Conservation (phyloP, 2,113 vertebrate genomes). For the Cariama cristata region DNA sequence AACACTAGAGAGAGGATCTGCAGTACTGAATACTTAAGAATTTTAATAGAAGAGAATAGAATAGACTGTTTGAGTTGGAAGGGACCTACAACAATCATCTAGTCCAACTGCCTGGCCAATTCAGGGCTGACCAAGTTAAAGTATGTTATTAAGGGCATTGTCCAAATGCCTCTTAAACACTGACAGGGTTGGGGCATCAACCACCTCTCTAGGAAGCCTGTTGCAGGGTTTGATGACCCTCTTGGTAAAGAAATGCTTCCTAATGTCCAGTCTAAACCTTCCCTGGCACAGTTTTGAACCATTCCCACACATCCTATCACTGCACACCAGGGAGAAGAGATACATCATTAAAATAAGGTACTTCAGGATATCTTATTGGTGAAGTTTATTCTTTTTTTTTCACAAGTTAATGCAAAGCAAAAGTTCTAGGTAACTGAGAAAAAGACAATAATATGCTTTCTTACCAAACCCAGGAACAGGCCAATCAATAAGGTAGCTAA, state of each 20-base stretch:
- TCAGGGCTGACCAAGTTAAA: not conserved
- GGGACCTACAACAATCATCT: not conserved
- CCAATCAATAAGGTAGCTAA: conserved; percentile 83
- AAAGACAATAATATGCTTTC: not conserved
- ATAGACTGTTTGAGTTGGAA: not conserved
- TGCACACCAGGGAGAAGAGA: not conserved
- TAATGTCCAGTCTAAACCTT: not conserved
- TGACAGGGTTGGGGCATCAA: not conserved
- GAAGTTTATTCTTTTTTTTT: not conserved
- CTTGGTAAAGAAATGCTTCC: not conserved
- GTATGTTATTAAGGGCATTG: not conserved
- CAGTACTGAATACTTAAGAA: not conserved
- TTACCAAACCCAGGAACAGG: conserved; percentile 87
- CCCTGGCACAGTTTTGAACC: not conserved
- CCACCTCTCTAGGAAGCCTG: not conserved
- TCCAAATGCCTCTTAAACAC: not conserved
- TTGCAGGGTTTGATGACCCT: not conserved
- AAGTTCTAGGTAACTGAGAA: not conserved
- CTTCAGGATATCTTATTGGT: not conserved
- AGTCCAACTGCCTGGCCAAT: not conserved
- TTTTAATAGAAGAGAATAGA: not conserved
- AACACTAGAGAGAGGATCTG: not conserved
- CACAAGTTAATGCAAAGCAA: not conserved
- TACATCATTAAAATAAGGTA: not conserved
- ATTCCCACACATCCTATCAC: no score